Evolutionary conservation across 2,113 vertebrate genomes (phyloP), one percentile per base, ranked within the genome.

Genomic region (Lathamus discolor): DNA sequence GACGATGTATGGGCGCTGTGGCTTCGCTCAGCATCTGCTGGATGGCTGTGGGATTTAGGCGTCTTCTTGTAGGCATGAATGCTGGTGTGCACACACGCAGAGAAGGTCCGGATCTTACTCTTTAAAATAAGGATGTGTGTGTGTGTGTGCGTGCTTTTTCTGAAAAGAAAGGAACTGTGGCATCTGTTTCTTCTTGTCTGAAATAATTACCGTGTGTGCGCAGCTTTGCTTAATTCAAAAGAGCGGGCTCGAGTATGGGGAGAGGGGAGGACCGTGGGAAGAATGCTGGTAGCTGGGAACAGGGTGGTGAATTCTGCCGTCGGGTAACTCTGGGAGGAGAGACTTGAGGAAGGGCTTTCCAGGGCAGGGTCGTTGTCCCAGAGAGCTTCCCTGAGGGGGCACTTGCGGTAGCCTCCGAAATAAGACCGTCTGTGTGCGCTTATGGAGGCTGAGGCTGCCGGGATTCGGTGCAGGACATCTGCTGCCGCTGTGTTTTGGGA

Each of bases 121-220:
- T 15, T 20, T 55, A 10, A 5, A 16, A 11, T 5, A 3, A 49
- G 27, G 1, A 55, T 6, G 37, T 16, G 55, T 33, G 33, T 61
- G n/a, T 61, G n/a, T 18, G 31, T 1, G 63, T 15, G 66, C 12
- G 41, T 29, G 84, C 57, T 93, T 48, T 19, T 83, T 73, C 54
- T 73, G 90, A 59, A 69, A 31, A n/a, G 43, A n/a, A 28, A 31
- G 46, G 31, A 77, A 78, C 41, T 18, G 24, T 52, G 92, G 92
- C 93, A 92, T 96, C 90, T 94, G 92, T 91, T 96, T 77, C 68
- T 92, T 96, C 67, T 91, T 57, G 90, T 86, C 88, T 69, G 0
- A 55, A 84, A 54, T 84, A 87, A 88, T 88, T 62, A 4, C 78
- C 64, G 19, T 10, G 41, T 51, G 87, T 35, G 86, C 18, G 17